Evolutionary conservation across 2,113 vertebrate genomes (phyloP), one percentile per base, ranked within the genome.

Genomic region (Garra rufa): DNA sequence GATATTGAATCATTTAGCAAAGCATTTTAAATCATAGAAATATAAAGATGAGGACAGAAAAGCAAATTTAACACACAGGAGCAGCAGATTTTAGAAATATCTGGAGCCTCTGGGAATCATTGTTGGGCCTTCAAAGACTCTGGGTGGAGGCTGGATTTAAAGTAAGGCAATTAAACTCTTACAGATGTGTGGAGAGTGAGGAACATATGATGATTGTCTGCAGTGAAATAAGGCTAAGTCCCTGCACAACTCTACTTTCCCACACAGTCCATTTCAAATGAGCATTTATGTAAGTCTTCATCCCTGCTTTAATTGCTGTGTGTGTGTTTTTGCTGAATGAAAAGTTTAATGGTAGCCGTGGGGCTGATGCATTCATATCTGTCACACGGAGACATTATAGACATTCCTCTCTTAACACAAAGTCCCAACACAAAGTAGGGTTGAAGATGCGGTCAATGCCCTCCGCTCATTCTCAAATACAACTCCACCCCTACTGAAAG

Each of bases 401-500:
- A 63, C 61, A 85, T 85, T 87, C 44, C 86, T 84, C 88, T 81
- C 76, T 85, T 3, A 82, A 88, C 78, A 85, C 67, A n/a, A 17
- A 83, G n/a, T 46, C 63, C 44, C 30, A 86, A 87, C 76, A 50
- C 83, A 89, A 85, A 88, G 82, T 77, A 74, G 90, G 87, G 93
- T 93, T 94, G 93, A 94, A 94, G 89, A 90, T 63, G 44, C 87
- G 91, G 92, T 95, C 93, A 94, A 73, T 52, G 48, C 83, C 55
- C 71, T 59, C 85, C 63, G 28, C 55, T 19, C 74, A 0, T 74
- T 44, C n/a, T 15, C 2, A n/a, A 74, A 74, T 8, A 48, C 71
- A 28, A 26, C 46, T 1, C 15, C 46, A 1, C 73, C 73, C 26
- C 44, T 30, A 19, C 6, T 7, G 19, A 11, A 19, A 41, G 19